These are phyloP conservation scores for Lasioglossum albipes DNA, from an alignment of 1,140 invertebrate species.

Conservation along the genomic window DNA sequence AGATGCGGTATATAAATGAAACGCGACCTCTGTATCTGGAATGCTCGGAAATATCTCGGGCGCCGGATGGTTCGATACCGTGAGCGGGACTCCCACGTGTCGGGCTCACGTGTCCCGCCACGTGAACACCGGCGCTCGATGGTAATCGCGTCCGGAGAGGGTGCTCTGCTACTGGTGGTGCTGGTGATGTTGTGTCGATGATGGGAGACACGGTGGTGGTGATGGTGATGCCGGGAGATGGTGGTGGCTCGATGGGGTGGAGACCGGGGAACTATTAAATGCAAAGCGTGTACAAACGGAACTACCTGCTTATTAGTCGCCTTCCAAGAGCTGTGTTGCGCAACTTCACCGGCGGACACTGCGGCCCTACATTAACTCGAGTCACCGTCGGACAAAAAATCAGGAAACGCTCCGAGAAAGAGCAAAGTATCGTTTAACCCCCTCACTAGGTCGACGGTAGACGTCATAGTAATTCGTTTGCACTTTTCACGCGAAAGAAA, in stretches of 20 bases:
- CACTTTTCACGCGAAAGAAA: too few species aligned
- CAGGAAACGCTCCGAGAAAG: too few species aligned
- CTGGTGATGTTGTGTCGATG: too few species aligned
- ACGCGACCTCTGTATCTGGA: background rate
- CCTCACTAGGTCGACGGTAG: too few species aligned
- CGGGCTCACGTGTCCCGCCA: constrained; percentile 25
- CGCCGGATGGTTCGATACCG: constrained; percentile 38
- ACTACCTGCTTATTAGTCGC: constrained; percentile 39
- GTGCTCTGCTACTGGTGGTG: too few species aligned
- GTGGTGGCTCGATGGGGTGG: constrained; percentile 17
- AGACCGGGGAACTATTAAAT: constrained; percentile 26
- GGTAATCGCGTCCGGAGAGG: constrained; percentile 23
- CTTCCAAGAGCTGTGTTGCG: constrained; percentile 13
- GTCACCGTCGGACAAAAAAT: too few species aligned
- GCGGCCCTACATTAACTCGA: background rate
- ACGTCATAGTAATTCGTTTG: too few species aligned
- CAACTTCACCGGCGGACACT: background rate
- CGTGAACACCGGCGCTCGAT: constrained; percentile 19
- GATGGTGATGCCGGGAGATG: too few species aligned
- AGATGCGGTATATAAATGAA: background rate
- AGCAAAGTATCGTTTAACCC: too few species aligned
- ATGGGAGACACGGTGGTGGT: background rate
- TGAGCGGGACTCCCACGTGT: constrained; percentile 31
- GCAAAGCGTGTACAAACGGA: constrained; percentile 32
- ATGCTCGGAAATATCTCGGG: constrained; percentile 25